Evolutionary conservation across 53 echinoderm and acorn worm genomes (phyloP), one percentile per base, ranked within the genome.

Genomic region (Echinometra lucunter): DNA sequence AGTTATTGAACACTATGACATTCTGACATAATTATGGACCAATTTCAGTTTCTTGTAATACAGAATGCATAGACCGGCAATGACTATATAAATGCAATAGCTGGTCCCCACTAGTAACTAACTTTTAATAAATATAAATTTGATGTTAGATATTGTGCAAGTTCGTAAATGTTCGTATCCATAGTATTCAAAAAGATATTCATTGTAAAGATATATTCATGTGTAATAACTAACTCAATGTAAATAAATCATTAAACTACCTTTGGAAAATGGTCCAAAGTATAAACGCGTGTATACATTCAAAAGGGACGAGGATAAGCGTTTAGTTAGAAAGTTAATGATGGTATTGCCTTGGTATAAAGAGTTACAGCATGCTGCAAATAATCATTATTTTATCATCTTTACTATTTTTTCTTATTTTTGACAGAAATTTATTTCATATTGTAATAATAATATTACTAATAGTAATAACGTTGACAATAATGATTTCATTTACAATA

Each of bases 321-420:
- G 30, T 78, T 21, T 74, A 12, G 8, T 40, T 16, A 38, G 32
- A 72, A 15, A 35, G 34, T 11, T 19, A 38, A 6, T 78, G 78
- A 78, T 78, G 72, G 32, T 18, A 38, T 40, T 38, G 42, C 78
- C 78, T 78, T 78, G 40, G 78, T 40, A 78, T 12, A 70, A 42
- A 23, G 38, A 42, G 16, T 78, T 78, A 78, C 78, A 42, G 38
- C 78, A 78, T 78, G 78, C 78, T 78, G 78, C 78, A 78, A 19
- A 35, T 40, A 38, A 19, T 7, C n/a, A 35, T 38, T 42, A 78
- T 78, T 78, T 78, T 21, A 63, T 40, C 35, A 16, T 35, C 35
- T 35, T 72, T 35, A 34, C 16, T 35, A 72, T 30, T 72, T 3
- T 32, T 34, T 28, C 13, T 32, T 3, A 34, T 34, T 30, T 72